Percentiles rank a stretch among this genome's conserved stretches.
Evolutionary conservation across 2,113 vertebrate genomes (phyloP).

Genomic region (Poecilia latipinna): DNA sequence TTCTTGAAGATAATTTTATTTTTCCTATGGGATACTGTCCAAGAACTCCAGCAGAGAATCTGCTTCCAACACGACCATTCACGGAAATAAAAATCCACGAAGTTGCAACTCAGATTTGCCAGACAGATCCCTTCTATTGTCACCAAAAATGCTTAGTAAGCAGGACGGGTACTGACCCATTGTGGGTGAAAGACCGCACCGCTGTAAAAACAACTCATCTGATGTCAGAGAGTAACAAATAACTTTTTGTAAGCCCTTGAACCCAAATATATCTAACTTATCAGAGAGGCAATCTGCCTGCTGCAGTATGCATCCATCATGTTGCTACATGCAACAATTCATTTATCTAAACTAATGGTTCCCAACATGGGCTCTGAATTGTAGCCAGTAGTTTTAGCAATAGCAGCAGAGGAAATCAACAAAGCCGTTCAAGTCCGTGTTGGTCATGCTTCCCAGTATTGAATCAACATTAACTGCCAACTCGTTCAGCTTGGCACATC

Average conservation of each 20-base stretch:
- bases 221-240: constrained; percentile 27
- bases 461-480: too few species aligned
- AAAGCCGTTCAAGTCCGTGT: too few species aligned
- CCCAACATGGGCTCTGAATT: too few species aligned
- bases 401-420: too few species aligned
- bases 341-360: too few species aligned
- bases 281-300: constrained; percentile 17
- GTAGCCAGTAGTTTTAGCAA: too few species aligned
- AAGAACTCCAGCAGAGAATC: constrained; percentile 60
- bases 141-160: constrained; percentile 68
- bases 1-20: constrained; percentile 63
- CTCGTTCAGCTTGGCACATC: too few species aligned
- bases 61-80: constrained; percentile 70
- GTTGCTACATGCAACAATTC: constrained; percentile 10
- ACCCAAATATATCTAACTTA: constrained; percentile 16
- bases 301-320: background rate
- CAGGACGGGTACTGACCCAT: constrained; percentile 56
- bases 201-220: constrained; percentile 52
- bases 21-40: constrained; percentile 68
- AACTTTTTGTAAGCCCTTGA: background rate
- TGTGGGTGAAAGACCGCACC: constrained; percentile 52
- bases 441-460: too few species aligned
- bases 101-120: constrained; percentile 66
- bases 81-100: constrained; percentile 64
- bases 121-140: constrained; percentile 66